Evolutionary conservation across 1,140 invertebrate species (phyloP).

Genomic region (Euglossa dilemma): DNA sequence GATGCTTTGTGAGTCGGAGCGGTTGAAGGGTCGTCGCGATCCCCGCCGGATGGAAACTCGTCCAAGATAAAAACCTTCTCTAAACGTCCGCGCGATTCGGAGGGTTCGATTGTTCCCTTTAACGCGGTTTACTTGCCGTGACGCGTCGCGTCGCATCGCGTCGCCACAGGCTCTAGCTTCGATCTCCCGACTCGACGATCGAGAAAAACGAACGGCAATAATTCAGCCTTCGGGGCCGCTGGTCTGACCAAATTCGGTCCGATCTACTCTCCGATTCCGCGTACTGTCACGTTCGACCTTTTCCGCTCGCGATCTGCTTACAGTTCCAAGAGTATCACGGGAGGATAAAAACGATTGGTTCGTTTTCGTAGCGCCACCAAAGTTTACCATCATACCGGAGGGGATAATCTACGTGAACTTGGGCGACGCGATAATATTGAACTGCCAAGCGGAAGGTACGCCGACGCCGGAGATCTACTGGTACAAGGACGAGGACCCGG

Average conservation of each 20-base stretch:
- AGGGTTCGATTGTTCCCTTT: constrained; percentile 55
- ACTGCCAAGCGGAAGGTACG: constrained; percentile 96
- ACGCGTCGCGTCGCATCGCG: constrained; percentile 3
- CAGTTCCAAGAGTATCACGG: not conserved
- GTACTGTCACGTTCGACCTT: not conserved
- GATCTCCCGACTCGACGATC: not conserved
- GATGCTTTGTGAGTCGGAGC: constrained; percentile 32
- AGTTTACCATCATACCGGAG: constrained; percentile 95
- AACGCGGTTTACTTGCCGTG: constrained; percentile 41
- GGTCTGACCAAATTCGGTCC: not conserved
- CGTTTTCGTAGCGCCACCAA: constrained; percentile 88
- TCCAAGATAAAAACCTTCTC: constrained; percentile 52
- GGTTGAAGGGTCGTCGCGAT: constrained; percentile 41
- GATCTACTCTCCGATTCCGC: not conserved
- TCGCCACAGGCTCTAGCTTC: not conserved
- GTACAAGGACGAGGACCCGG: constrained; percentile 95
- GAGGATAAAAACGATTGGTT: constrained; percentile 20
- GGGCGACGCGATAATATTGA: constrained; percentile 96
- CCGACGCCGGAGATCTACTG: constrained; percentile 95
- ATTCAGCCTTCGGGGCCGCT: not conserved
- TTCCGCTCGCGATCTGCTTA: constrained; percentile 8
- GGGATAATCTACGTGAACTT: constrained; percentile 98
- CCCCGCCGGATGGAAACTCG: constrained; percentile 38
- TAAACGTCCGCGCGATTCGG: constrained; percentile 39
- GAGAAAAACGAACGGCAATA: not conserved